Conservation (phyloP, 2,888 invertebrate genomes). For the Bedellia somnulentella region DNA sequence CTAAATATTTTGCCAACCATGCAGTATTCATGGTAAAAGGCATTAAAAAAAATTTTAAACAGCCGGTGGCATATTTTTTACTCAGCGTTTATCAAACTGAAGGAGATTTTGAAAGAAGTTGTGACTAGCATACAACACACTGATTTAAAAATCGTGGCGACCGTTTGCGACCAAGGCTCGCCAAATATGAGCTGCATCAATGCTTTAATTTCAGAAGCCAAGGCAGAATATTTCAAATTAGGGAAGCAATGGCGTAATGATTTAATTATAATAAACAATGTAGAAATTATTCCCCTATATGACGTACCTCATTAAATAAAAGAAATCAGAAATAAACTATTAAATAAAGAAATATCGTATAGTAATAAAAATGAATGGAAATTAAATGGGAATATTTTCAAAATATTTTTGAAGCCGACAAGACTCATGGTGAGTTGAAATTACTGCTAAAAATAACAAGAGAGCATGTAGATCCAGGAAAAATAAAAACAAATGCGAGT, state of each 20-base stretch:
- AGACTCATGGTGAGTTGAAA: conserved; percentile 1
- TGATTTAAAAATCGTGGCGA: conserved; percentile 2
- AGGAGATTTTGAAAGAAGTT: conserved; percentile 11
- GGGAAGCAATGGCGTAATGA: conserved; percentile 11
- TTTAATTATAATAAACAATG: conserved; percentile 6
- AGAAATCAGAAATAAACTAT: background rate
- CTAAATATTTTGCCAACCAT: conserved; percentile 13
- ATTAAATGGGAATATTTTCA: conserved; percentile 15
- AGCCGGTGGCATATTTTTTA: conserved; percentile 16
- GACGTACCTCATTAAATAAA: conserved; percentile 1
- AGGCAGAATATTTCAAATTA: conserved; percentile 7
- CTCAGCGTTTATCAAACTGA: conserved; percentile 11
- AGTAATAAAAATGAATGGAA: conserved; percentile 8
- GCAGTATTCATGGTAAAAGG: conserved; percentile 15
- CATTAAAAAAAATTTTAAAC: conserved; percentile 12
- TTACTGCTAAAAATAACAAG: conserved; percentile 3
- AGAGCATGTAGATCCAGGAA: conserved; percentile 1
- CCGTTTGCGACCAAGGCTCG: conserved; percentile 15
- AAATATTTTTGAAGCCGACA: conserved; percentile 8
- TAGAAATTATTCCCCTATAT: conserved; percentile 11
- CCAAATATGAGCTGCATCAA: conserved; percentile 13
- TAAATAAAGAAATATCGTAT: conserved; percentile 12
- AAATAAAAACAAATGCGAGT: conserved; percentile 2
- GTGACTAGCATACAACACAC: conserved; percentile 5
- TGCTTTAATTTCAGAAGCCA: conserved; percentile 11